Conservation (phyloP, 2,888 invertebrate species). For the Teleiodes luculella region DNA sequence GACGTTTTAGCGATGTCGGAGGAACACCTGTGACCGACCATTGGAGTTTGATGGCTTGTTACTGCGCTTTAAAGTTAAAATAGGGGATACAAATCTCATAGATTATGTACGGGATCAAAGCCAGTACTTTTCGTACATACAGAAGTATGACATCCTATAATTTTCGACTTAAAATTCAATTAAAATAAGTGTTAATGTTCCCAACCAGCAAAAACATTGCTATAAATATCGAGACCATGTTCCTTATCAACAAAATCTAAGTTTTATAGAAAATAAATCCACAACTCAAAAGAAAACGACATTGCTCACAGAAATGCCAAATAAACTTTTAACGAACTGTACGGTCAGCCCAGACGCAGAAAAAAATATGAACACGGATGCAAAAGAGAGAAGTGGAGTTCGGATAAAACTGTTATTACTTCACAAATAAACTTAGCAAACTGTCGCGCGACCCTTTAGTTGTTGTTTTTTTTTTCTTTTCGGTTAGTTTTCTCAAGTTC, state of each 20-base stretch:
- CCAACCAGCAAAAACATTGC: too few relatives aligned
- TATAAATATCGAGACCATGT: too few relatives aligned
- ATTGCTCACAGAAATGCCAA: neutral
- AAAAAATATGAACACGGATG: conserved; percentile 24
- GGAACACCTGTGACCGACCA: conserved; percentile 56
- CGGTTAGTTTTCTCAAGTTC: conserved; percentile 57
- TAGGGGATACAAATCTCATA: neutral
- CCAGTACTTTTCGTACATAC: too few relatives aligned
- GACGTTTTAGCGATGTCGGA: conserved; percentile 53
- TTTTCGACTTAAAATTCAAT: too few relatives aligned
- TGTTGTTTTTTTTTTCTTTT: neutral
- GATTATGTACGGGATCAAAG: neutral
- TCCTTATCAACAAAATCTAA: too few relatives aligned
- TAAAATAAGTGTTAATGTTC: too few relatives aligned
- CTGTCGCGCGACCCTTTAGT: conserved; percentile 28
- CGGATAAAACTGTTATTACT: conserved; percentile 53
- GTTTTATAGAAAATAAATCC: neutral
- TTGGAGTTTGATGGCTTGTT: conserved; percentile 39
- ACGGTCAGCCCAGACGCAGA: conserved; percentile 31
- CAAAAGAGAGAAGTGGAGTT: conserved; percentile 17
- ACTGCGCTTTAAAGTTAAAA: conserved; percentile 4
- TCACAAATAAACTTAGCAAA: conserved; percentile 43
- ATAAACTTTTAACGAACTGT: conserved; percentile 34
- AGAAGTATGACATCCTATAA: too few relatives aligned
- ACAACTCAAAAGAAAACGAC: neutral